phyloP scores from a whole-genome alignment of 2,888 invertebrate species.

The Lasioglossum marginatum region DNA sequence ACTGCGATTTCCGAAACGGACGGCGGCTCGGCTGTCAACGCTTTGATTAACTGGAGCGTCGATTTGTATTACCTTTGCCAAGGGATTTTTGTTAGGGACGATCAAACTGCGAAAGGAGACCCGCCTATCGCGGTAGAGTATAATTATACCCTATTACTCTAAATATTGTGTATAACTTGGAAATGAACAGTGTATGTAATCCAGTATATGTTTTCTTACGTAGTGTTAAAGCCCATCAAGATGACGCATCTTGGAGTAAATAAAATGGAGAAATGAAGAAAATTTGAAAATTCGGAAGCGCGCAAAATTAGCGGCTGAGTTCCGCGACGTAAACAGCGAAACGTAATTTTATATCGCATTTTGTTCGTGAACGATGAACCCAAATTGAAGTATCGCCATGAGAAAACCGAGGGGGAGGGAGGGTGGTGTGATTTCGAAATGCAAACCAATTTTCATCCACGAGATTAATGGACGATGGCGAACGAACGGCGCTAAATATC shows the following conservation, averaged over 20 bases:
- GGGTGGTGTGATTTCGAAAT: slow-evolving; percentile 73
- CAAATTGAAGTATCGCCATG: slow-evolving; percentile 30
- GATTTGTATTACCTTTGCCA: slow-evolving; percentile 5
- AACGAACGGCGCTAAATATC: slow-evolving; percentile 76
- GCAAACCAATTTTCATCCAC: slow-evolving; percentile 78
- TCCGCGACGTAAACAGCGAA: background rate
- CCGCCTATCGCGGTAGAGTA: too few relatives aligned
- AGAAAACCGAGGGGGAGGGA: background rate
- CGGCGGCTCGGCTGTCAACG: slow-evolving; percentile 11
- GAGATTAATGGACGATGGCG: slow-evolving; percentile 77
- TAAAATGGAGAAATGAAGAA: too few relatives aligned
- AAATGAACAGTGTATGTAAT: too few relatives aligned
- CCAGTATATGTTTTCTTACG: too few relatives aligned
- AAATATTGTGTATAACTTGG: too few relatives aligned
- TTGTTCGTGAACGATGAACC: slow-evolving; percentile 35
- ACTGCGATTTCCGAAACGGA: slow-evolving; percentile 26
- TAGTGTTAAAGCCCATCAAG: background rate
- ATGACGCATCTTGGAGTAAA: background rate
- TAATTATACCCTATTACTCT: too few relatives aligned
- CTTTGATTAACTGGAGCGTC: slow-evolving; percentile 14
- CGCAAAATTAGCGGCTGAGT: background rate
- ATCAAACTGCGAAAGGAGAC: too few relatives aligned
- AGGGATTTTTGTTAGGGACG: background rate
- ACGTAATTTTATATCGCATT: slow-evolving; percentile 37
- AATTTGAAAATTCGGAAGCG: background rate